phyloP scores from a whole-genome alignment of 2,888 invertebrate species.

The Sicus ferrugineus region DNA sequence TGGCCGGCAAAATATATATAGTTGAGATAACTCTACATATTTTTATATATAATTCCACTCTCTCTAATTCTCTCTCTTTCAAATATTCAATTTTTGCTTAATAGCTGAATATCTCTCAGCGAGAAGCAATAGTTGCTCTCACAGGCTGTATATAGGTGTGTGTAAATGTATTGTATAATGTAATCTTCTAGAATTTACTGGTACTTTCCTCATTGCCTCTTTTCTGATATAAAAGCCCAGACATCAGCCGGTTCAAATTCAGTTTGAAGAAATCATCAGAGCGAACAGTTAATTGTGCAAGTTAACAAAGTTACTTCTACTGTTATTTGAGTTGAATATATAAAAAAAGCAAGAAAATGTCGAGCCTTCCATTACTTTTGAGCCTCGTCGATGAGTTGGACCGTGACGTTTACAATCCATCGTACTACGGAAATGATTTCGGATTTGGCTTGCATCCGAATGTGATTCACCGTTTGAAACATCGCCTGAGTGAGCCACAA shows the following conservation, averaged over 20 bases:
- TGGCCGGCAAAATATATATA: too few species aligned
- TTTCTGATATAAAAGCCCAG: constrained; percentile 13
- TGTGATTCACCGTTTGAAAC: constrained; percentile 34
- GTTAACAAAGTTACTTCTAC: neutral
- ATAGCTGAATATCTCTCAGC: too few species aligned
- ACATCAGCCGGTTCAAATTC: neutral
- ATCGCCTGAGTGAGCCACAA: constrained; percentile 24
- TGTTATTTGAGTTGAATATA: neutral
- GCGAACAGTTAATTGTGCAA: neutral
- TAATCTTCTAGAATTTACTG: constrained; percentile 25
- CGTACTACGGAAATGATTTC: constrained; percentile 48
- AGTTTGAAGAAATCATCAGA: constrained; percentile 1
- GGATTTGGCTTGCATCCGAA: constrained; percentile 46
- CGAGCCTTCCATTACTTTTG: constrained; percentile 45
- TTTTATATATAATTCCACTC: too few species aligned
- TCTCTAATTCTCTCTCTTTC: too few species aligned
- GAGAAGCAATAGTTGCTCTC: neutral
- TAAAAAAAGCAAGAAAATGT: constrained; percentile 38
- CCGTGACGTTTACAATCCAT: constrained; percentile 41
- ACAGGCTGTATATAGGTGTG: neutral
- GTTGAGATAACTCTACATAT: too few species aligned
- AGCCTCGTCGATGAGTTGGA: constrained; percentile 48
- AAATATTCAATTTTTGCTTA: too few species aligned
- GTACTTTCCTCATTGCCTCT: constrained; percentile 1
- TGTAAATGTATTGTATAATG: neutral